These are phyloP conservation scores for Solenodon paradoxus DNA, from an alignment of 2,113 vertebrate species.

Conservation along the genomic window DNA sequence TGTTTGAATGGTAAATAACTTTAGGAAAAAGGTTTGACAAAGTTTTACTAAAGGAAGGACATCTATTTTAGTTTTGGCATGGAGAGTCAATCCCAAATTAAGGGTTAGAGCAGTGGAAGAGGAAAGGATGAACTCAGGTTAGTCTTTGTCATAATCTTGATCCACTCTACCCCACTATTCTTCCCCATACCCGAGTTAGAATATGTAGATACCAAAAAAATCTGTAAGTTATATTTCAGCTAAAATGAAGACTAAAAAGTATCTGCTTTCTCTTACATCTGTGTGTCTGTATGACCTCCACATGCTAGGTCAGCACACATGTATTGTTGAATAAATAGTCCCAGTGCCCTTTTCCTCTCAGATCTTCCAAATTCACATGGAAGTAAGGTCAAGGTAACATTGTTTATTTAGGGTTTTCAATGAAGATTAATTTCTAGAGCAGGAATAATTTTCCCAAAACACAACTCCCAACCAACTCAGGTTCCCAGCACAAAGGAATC, in stretches of 20 bases:
- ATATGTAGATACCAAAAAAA: neutral
- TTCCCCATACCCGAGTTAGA: neutral
- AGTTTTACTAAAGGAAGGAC: neutral
- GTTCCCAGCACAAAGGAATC: conserved; percentile 70
- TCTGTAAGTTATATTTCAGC: neutral
- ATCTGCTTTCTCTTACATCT: neutral
- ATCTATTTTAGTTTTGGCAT: neutral
- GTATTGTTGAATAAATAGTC: neutral
- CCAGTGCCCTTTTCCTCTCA: neutral
- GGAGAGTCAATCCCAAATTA: neutral
- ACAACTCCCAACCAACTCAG: conserved; percentile 30
- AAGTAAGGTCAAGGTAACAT: neutral
- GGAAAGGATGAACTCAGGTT: neutral
- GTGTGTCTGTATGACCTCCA: neutral
- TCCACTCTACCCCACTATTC: neutral
- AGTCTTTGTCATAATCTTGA: neutral
- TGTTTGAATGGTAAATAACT: neutral
- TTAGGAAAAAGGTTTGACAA: neutral
- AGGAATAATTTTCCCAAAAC: neutral
- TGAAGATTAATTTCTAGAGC: neutral
- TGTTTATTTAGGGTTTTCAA: neutral
- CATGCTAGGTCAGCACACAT: neutral
- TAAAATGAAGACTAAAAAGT: neutral
- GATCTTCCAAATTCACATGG: neutral
- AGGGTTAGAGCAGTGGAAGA: neutral